These are phyloP conservation scores for Poecilobothrus nobilitatus DNA, from an alignment of 2,888 invertebrate genomes.

Conservation along the genomic window DNA sequence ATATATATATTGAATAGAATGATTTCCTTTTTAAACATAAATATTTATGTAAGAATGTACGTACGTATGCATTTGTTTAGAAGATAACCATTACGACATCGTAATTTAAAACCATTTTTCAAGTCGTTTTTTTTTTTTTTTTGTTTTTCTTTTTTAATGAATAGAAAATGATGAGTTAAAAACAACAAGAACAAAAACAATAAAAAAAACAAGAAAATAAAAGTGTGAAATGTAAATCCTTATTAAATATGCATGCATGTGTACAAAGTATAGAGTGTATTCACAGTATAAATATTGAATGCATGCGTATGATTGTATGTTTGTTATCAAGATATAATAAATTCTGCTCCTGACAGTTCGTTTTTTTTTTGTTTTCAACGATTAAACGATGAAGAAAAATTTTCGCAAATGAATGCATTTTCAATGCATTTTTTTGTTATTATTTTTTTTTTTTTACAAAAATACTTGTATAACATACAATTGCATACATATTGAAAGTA, in stretches of 20 bases:
- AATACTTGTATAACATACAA: no score
- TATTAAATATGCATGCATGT: background rate
- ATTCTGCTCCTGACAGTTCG: background rate
- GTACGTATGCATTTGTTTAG: no score
- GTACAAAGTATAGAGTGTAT: background rate
- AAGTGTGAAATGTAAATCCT: slow-evolving; percentile 4
- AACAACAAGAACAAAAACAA: background rate
- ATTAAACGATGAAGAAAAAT: background rate
- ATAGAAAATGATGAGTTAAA: background rate
- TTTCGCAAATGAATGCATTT: slow-evolving; percentile 5
- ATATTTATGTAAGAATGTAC: background rate
- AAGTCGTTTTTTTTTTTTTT: background rate
- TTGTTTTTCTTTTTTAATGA: background rate
- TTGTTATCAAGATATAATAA: background rate
- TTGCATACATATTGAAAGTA: no score
- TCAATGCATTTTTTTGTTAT: no score
- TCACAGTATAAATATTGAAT: no score
- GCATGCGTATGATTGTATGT: background rate
- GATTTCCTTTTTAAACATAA: background rate
- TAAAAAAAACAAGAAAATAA: no score
- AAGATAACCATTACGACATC: background rate
- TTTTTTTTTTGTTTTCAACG: no score
- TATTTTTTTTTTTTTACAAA: no score
- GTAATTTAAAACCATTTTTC: slow-evolving; percentile 1
- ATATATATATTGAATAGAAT: background rate